These are phyloP conservation scores for Lacerta bilineata DNA, from an alignment of 2,797 vertebrate species.

Conservation along the genomic window DNA sequence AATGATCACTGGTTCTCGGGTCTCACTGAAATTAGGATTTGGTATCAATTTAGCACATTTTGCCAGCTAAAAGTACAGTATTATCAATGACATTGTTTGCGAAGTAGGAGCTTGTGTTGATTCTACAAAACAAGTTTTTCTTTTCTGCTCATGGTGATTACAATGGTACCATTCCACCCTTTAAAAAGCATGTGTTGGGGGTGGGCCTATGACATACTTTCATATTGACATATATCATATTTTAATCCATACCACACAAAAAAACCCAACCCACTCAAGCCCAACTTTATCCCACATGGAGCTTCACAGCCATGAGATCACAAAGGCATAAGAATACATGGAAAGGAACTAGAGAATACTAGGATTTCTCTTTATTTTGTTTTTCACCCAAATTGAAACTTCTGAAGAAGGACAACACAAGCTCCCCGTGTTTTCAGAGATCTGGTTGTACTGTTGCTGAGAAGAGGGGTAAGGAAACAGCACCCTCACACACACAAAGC, in stretches of 20 bases:
- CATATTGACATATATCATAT: neutral
- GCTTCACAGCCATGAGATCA: neutral
- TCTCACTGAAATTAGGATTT: neutral
- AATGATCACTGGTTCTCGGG: neutral
- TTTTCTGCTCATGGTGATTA: neutral
- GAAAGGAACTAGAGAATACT: neutral
- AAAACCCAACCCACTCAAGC: neutral
- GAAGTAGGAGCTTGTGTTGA: neutral
- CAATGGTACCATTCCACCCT: neutral
- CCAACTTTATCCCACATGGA: neutral
- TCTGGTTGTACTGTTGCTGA: neutral
- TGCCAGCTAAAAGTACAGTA: neutral
- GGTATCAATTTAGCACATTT: neutral
- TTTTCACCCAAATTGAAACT: neutral
- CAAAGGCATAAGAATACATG: neutral
- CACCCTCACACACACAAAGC: neutral
- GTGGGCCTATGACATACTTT: neutral
- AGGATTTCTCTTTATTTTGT: neutral
- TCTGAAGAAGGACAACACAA: neutral
- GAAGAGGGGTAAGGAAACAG: neutral
- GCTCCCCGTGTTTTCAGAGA: too few species aligned
- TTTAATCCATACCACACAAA: neutral
- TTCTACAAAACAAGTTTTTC: neutral
- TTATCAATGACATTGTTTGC: neutral
- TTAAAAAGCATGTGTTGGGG: neutral